phyloP scores from a whole-genome alignment of 2,888 invertebrate species.

The Sarcophaga caerulescens region DNA sequence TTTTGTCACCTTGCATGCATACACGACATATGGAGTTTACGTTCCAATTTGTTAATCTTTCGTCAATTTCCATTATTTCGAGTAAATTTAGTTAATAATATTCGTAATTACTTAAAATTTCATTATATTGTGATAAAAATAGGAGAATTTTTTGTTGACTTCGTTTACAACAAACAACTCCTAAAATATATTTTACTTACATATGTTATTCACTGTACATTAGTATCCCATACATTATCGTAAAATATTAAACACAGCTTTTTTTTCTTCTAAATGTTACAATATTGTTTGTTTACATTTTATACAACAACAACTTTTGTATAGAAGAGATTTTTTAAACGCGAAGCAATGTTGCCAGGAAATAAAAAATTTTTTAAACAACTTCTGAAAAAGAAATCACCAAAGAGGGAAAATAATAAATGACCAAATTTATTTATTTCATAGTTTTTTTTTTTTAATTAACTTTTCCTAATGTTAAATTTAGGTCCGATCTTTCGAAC shows the following conservation, averaged over 20 bases:
- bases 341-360: too few relatives aligned
- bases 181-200: background rate
- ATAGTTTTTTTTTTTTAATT: too few relatives aligned
- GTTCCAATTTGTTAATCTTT: slow-evolving; percentile 9
- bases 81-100: background rate
- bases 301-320: background rate
- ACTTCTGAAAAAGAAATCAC: too few relatives aligned
- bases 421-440: too few relatives aligned
- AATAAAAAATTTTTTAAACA: too few relatives aligned
- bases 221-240: background rate
- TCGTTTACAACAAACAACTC: slow-evolving; percentile 53
- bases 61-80: slow-evolving; percentile 46
- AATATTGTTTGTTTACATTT: background rate
- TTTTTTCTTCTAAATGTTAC: background rate
- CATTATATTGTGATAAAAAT: slow-evolving; percentile 38
- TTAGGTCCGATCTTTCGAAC: too few relatives aligned
- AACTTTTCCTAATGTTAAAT: too few relatives aligned
- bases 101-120: slow-evolving; percentile 29
- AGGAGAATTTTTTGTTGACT: slow-evolving; percentile 50
- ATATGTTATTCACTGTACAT: background rate
- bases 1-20: slow-evolving; percentile 74
- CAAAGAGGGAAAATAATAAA: too few relatives aligned
- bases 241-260: background rate
- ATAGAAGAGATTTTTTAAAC: too few relatives aligned
- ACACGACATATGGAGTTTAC: slow-evolving; percentile 75